These are phyloP conservation scores for Eublepharis macularius DNA, from an alignment of 2,113 vertebrate species.

Conservation along the genomic window DNA sequence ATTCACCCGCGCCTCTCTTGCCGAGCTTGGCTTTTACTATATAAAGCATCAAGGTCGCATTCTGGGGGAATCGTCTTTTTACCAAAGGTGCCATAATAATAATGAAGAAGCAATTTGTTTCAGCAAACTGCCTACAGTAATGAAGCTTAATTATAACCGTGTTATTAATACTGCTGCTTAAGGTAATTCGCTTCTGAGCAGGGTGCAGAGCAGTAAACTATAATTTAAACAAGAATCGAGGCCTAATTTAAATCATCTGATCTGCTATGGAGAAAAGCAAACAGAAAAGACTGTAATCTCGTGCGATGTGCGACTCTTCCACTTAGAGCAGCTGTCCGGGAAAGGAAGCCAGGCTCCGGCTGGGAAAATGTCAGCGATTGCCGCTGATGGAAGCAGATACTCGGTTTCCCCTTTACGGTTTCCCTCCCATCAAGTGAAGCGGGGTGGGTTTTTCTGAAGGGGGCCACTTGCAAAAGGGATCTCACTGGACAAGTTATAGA, in stretches of 20 bases:
- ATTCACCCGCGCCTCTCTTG: constrained; percentile 80
- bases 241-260: constrained; percentile 82
- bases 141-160: constrained; percentile 87
- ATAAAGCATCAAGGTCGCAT: constrained; percentile 86
- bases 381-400: not conserved
- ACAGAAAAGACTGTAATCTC: constrained; percentile 56
- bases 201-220: constrained; percentile 86
- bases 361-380: not conserved
- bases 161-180: constrained; percentile 87
- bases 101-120: constrained; percentile 88
- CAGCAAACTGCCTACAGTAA: constrained; percentile 87
- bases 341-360: not conserved
- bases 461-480: too few species aligned
- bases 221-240: constrained; percentile 86
- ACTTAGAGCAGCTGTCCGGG: not conserved
- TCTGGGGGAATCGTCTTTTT: constrained; percentile 84
- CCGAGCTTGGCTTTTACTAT: constrained; percentile 77
- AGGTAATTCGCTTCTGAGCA: constrained; percentile 84
- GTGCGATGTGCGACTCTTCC: constrained; percentile 23
- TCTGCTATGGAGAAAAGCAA: constrained; percentile 76
- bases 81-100: constrained; percentile 88
- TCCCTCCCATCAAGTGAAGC: not conserved
- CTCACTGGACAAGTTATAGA: not conserved
- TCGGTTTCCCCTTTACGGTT: not conserved
- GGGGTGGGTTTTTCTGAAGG: not conserved